Conservation (phyloP, 2,113 vertebrate genomes). For the Thinocorus orbignyianus region DNA sequence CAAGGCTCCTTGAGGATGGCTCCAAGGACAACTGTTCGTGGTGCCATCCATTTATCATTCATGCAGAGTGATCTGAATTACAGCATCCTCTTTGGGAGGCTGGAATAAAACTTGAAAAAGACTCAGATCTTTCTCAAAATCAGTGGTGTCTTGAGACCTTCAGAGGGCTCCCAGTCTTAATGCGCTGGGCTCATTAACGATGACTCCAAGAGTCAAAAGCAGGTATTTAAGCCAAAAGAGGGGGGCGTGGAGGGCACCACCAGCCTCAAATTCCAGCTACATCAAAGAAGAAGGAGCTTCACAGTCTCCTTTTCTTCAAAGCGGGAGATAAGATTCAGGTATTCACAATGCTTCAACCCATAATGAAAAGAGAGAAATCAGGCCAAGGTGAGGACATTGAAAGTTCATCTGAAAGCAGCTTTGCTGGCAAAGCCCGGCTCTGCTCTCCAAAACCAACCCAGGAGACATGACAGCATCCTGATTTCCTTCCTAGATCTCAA, state of each 20-base stretch:
- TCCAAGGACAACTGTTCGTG: accelerated
- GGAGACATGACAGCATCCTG: accelerated
- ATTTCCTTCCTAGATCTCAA: background rate
- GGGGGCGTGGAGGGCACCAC: background rate
- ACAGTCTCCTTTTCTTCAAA: background rate
- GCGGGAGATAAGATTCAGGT: background rate
- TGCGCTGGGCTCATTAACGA: accelerated
- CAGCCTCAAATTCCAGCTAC: background rate
- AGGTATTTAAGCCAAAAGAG: background rate
- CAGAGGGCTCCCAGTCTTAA: background rate
- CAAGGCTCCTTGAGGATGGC: background rate
- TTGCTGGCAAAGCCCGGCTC: background rate
- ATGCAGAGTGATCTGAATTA: background rate
- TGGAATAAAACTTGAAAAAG: background rate
- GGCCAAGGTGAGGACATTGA: background rate
- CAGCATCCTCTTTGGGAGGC: background rate
- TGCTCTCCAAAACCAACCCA: background rate
- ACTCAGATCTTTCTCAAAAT: background rate
- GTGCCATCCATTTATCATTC: background rate
- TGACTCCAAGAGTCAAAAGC: background rate
- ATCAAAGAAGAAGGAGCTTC: background rate
- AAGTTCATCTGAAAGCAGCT: background rate
- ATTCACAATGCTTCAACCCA: background rate
- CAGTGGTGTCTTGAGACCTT: background rate
- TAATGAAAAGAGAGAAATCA: background rate